Percentiles rank a stretch among this genome's conserved stretches.
Conservation (phyloP, 2,113 vertebrate species). For the Bombycilla garrulus region DNA sequence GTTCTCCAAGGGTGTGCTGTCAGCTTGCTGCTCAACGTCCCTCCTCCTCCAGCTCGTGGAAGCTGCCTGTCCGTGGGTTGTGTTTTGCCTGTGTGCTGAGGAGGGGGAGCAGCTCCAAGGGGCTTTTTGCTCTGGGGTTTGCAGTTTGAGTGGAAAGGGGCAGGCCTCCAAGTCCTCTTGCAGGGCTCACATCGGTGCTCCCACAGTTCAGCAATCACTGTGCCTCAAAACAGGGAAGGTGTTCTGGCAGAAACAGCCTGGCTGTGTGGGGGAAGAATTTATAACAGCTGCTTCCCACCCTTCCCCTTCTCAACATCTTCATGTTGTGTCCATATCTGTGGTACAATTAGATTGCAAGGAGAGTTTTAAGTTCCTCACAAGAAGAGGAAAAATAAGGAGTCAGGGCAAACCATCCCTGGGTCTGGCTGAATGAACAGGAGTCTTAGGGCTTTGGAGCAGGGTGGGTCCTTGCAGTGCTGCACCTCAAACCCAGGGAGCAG, state of each 20-base stretch:
- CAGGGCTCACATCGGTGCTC: neutral
- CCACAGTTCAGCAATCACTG: rapidly evolving
- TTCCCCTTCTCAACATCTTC: neutral
- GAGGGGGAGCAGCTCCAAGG: neutral
- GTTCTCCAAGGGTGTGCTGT: neutral
- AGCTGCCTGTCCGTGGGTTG: neutral
- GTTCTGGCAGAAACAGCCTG: neutral
- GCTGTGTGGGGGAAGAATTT: neutral
- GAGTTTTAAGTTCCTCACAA: neutral
- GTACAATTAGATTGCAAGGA: neutral
- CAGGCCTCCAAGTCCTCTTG: too few relatives aligned
- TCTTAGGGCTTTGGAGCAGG: neutral
- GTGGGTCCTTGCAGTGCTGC: neutral
- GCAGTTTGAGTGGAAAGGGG: neutral
- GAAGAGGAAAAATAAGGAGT: neutral
- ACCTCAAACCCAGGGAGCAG: neutral
- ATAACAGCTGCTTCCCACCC: neutral
- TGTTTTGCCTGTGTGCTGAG: neutral
- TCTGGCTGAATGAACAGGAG: rapidly evolving
- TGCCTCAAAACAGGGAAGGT: neutral
- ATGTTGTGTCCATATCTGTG: rapidly evolving
- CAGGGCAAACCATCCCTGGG: neutral
- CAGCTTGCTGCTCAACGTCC: neutral
- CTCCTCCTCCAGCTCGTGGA: rapidly evolving
- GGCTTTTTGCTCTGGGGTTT: neutral